A percentile compares a stretch with the other conserved stretches of the same genome.
These are phyloP conservation scores for Pelvicachromis taeniatus DNA, from an alignment of 2,113 vertebrate genomes.

Conservation along the genomic window DNA sequence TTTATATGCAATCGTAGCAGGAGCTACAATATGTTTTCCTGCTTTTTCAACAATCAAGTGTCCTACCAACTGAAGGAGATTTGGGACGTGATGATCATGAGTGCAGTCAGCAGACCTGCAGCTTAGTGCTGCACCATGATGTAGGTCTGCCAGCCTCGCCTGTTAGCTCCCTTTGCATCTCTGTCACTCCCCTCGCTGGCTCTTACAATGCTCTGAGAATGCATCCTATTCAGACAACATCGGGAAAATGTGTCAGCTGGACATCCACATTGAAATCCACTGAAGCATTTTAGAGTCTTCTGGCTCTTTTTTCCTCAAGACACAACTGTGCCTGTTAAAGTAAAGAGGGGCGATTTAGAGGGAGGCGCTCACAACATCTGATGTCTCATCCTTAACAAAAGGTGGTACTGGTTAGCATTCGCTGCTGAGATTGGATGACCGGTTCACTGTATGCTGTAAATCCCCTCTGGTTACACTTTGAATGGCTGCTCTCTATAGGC, in stretches of 20 bases:
- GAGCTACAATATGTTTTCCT: neutral
- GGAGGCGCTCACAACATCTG: slow-evolving; percentile 54
- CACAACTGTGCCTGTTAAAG: slow-evolving; percentile 51
- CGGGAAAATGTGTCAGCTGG: slow-evolving; percentile 55
- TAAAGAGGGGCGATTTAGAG: slow-evolving; percentile 43
- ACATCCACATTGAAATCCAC: slow-evolving; percentile 57
- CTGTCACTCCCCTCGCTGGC: slow-evolving; percentile 21
- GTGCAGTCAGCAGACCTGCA: slow-evolving; percentile 37
- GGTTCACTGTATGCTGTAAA: slow-evolving; percentile 53
- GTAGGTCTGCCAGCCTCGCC: slow-evolving; percentile 38
- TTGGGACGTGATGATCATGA: slow-evolving; percentile 1
- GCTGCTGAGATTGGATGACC: slow-evolving; percentile 21
- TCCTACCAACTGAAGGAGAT: slow-evolving; percentile 18
- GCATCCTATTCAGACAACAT: slow-evolving; percentile 43
- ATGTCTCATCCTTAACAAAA: slow-evolving; percentile 62
- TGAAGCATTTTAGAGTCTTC: slow-evolving; percentile 65
- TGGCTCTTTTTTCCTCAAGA: slow-evolving; percentile 50
- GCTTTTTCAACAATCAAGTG: neutral
- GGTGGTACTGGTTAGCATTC: slow-evolving; percentile 58
- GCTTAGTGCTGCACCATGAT: slow-evolving; percentile 16
- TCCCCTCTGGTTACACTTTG: slow-evolving; percentile 43
- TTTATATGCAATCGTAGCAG: neutral
- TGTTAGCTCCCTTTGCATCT: slow-evolving; percentile 41
- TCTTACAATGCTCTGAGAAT: slow-evolving; percentile 38
- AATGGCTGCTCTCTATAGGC: slow-evolving; percentile 39